Conservation (phyloP, 1,140 invertebrate genomes). For the Neomicropteryx cornuta region DNA sequence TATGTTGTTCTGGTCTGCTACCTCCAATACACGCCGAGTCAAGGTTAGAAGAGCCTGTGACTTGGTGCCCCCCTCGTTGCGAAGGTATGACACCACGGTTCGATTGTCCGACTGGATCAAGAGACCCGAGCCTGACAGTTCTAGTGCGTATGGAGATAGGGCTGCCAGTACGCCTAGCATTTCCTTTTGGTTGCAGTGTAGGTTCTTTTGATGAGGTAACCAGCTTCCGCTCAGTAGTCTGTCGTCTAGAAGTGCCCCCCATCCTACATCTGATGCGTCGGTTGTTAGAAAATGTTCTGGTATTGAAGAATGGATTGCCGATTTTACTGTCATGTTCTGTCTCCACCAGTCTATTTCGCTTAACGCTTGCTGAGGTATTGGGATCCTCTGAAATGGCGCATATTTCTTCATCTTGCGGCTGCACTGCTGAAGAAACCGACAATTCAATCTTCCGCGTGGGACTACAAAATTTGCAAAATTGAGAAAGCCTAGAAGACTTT, state of each 20-base stretch:
- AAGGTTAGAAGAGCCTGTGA: slow-evolving; percentile 8
- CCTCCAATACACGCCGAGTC: slow-evolving; percentile 4
- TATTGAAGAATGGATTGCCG: slow-evolving; percentile 7
- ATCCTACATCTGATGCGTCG: slow-evolving; percentile 15
- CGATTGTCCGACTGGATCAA: slow-evolving; percentile 18
- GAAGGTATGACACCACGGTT: slow-evolving; percentile 16
- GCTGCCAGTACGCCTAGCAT: slow-evolving; percentile 14
- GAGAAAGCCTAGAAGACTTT: slow-evolving; percentile 1
- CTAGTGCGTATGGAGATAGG: slow-evolving; percentile 6
- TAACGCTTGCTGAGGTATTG: not conserved
- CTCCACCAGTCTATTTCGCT: slow-evolving; percentile 12
- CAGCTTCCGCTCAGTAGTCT: not conserved
- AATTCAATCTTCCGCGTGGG: slow-evolving; percentile 28
- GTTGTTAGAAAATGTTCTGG: slow-evolving; percentile 15
- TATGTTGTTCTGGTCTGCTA: slow-evolving; percentile 6
- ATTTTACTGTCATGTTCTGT: slow-evolving; percentile 7
- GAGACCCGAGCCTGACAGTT: slow-evolving; percentile 8
- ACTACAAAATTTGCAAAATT: slow-evolving; percentile 39
- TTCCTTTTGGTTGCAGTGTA: slow-evolving; percentile 19
- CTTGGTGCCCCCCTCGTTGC: slow-evolving; percentile 14
- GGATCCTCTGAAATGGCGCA: not conserved
- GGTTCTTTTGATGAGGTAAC: slow-evolving; percentile 6
- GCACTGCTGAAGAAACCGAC: slow-evolving; percentile 5
- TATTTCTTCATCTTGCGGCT: not conserved
- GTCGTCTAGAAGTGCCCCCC: slow-evolving; percentile 9